phyloP scores from a whole-genome alignment of 2,797 vertebrate genomes.

The Dermochelys coriacea region DNA sequence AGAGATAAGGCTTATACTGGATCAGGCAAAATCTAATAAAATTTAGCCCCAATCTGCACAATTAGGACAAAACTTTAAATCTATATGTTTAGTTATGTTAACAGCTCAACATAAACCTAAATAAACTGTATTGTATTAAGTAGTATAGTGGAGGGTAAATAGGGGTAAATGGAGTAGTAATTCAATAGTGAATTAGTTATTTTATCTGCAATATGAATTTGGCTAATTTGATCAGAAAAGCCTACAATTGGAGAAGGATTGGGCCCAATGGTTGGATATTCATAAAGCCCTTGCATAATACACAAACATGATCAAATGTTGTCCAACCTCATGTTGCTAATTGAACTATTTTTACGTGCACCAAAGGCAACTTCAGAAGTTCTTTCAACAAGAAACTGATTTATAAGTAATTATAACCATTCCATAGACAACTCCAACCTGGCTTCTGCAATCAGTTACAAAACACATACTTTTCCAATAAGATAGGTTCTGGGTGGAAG shows the following conservation, averaged over 20 bases:
- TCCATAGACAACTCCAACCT: constrained; percentile 64
- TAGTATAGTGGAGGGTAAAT: not conserved
- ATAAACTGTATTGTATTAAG: not conserved
- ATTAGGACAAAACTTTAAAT: constrained; percentile 6
- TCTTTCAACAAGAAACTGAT: constrained; percentile 69
- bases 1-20: constrained; percentile 8
- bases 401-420: constrained; percentile 57
- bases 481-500: not conserved
- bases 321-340: constrained; percentile 46
- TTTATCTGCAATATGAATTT: constrained; percentile 3
- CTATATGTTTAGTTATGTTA: not conserved
- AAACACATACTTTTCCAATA: constrained; percentile 28
- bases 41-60: not conserved
- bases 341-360: constrained; percentile 41
- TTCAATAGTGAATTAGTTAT: not conserved
- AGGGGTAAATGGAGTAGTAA: not conserved
- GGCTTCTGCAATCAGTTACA: constrained; percentile 51
- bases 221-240: constrained; percentile 15
- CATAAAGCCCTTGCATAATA: constrained; percentile 40
- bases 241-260: not conserved
- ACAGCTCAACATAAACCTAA: not conserved
- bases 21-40: constrained; percentile 23
- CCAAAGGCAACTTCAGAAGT: constrained; percentile 63
- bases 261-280: not conserved
- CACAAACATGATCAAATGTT: constrained; percentile 50